Base-by-base conservation (phyloP, 1,140 invertebrate genomes). In the Drosophila takahashii region DNA sequence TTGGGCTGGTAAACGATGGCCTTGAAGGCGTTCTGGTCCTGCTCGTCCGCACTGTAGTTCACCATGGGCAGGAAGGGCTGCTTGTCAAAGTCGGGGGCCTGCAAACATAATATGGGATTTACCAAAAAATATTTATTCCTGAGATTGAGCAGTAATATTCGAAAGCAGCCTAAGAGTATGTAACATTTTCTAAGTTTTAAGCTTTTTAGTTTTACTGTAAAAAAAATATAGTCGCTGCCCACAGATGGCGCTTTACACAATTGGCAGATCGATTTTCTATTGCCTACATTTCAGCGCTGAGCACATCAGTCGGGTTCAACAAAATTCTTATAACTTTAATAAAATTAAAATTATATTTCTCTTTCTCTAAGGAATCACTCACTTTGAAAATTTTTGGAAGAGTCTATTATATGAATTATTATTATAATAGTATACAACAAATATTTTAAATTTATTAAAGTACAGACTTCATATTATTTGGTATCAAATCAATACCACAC, bases 11-110 rank as follows among this genome's bases (percentile, higher is more conserved):
- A 87, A 0, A 93, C 92, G 11, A 93, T 93, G 10, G 93, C 93
- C 61, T 93, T 93, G 65, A 94, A 94, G 13, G 93, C 93, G 58
- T 93, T 93, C 65, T 93, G 92, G 18, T 93, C 78, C 67, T 94
- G 93, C 64, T 94, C 93, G 6, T 94, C 93, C 42, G 94, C 94
- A 77, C 94, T 95, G 79, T 95, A 95, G 75, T 94, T 94, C 9
- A 94, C 94, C 76, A 91, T 81, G 6, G 94, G 94, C 58, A 94
- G 93, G 81, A 95, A 95, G 22, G 94, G 93, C 80, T 95, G 93
- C 13, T 93, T 92, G 59, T 93, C 90, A 45, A 93, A 93, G 66
- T 94, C 92, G 13, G 94, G 93, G 22, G 94, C 92, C 52, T 93
- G 92, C 79, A 93, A 85, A 6, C 4, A 13, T 2, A 0, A 10